Base-by-base conservation (phyloP, 1,140 invertebrate species). In the Agraylea sexmaculata region DNA sequence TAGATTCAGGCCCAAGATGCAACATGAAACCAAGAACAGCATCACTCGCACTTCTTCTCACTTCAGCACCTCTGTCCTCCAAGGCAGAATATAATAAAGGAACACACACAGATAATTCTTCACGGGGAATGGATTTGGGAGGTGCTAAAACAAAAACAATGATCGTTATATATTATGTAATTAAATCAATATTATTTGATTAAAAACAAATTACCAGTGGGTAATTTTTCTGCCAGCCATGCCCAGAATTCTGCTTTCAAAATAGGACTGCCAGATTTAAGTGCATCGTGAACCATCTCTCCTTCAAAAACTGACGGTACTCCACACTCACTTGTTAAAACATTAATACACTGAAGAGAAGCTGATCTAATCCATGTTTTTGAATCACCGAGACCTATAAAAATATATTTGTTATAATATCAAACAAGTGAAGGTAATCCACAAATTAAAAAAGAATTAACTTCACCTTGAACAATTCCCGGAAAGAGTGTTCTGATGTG, bases 1-100 rank as follows among this genome's bases (percentile, higher is more conserved):
- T 87, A 1, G 69, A 47, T 28, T 91, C 86, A 52, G 83, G 93
- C 4, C 89, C 87, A 1, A 90, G 61, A 62, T 94, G 90, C 41
- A 93, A 80, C 90, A 95, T 95, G 46, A 92, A 80, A 5, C 88
- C 88, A 17, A 93, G 58, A 15, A 93, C 75, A 31, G 85, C 85
- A 54, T 95, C 90, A 42, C 82, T 78, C 11, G 89, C 83, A 54
- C 83, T 87, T 57, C 89, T 92, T 11, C 91, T 69, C 1, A 95
- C 89, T 52, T 94, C 91, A 0, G 77, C 80, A 60, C 84, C 89
- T 27, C 92, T 74, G 68, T 96, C 91, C 56, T 93, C 90, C 20
- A 95, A 58, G 58, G 87, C 87, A 23, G 71, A 70, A 59, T 80
- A 89, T n/a, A 95, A 61, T 49, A 74, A 64, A 1, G 86, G 81